Percentiles rank a stretch among this genome's conserved stretches.
phyloP scores from a whole-genome alignment of 2,113 vertebrate genomes.

The Megalops atlanticus region DNA sequence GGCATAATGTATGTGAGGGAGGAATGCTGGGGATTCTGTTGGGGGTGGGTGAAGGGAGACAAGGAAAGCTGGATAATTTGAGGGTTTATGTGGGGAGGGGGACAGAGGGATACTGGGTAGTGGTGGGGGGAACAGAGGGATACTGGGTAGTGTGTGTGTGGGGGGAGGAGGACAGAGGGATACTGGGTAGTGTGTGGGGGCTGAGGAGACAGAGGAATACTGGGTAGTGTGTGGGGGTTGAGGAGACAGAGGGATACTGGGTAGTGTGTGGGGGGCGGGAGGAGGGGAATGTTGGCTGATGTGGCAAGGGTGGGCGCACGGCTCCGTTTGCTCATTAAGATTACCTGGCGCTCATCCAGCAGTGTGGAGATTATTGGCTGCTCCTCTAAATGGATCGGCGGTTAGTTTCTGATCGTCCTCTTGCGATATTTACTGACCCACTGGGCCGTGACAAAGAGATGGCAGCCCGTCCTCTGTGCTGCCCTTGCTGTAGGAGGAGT shows the following conservation, averaged over 20 bases:
- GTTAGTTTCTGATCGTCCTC: slow-evolving; percentile 21
- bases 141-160: not conserved
- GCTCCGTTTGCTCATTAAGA: slow-evolving; percentile 8
- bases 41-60: not conserved
- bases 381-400: slow-evolving; percentile 16
- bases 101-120: not conserved
- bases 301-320: not conserved
- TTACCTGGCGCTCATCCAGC: slow-evolving; percentile 2
- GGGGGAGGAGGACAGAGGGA: not conserved
- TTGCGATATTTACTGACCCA: slow-evolving; percentile 19
- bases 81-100: too few species aligned
- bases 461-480: not conserved
- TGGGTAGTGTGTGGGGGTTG: not conserved
- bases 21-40: slow-evolving; percentile 1
- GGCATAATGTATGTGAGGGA: not conserved
- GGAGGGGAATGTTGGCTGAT: not conserved
- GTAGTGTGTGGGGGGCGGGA: not conserved
- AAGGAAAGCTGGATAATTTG: not conserved
- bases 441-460: slow-evolving; percentile 24
- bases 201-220: not conserved
- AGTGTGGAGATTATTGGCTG: not conserved
- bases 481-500: not conserved
- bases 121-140: not conserved
- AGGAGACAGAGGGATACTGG: not conserved
- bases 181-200: not conserved